A percentile compares a stretch with the other conserved stretches of the same genome.
Conservation (phyloP, 2,113 vertebrate species). For the Ictalurus punctatus region DNA sequence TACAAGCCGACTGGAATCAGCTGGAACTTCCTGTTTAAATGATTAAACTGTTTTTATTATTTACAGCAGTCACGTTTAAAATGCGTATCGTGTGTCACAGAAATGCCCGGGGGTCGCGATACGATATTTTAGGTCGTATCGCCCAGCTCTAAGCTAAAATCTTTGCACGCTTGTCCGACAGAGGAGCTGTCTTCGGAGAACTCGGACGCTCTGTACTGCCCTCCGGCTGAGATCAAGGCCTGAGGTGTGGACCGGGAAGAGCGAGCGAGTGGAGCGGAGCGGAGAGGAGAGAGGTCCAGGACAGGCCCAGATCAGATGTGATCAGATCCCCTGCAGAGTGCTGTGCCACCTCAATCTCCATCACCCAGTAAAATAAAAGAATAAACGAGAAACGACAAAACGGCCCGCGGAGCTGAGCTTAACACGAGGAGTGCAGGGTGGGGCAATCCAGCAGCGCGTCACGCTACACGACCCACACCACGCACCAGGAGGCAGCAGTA, state of each 20-base stretch:
- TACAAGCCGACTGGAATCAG: too few species aligned
- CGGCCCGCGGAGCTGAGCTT: conserved; percentile 32
- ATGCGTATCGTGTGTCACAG: not conserved
- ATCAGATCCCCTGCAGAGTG: conserved; percentile 51
- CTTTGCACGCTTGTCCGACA: conserved; percentile 55
- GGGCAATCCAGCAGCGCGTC: conserved; percentile 32
- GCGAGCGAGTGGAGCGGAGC: not conserved
- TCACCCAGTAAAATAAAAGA: conserved; percentile 25
- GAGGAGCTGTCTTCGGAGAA: conserved; percentile 93
- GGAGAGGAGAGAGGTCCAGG: conserved; percentile 23
- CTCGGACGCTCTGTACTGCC: conserved; percentile 84
- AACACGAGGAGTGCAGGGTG: conserved; percentile 3
- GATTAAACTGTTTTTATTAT: too few species aligned
- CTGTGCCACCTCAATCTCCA: conserved; percentile 51
- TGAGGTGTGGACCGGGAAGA: conserved; percentile 67
- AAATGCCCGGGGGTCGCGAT: not conserved
- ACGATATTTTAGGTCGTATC: not conserved
- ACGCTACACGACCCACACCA: conserved; percentile 28
- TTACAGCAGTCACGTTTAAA: too few species aligned
- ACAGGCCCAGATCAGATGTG: conserved; percentile 40
- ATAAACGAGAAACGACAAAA: not conserved
- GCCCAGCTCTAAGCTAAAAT: not conserved
- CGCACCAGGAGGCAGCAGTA: conserved; percentile 71
- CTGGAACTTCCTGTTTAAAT: too few species aligned
- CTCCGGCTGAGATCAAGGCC: conserved; percentile 90